A percentile compares a stretch with the other conserved stretches of the same genome.
Evolutionary conservation across 2,888 invertebrate genomes (phyloP).

Genomic region (Pandemis heparana): DNA sequence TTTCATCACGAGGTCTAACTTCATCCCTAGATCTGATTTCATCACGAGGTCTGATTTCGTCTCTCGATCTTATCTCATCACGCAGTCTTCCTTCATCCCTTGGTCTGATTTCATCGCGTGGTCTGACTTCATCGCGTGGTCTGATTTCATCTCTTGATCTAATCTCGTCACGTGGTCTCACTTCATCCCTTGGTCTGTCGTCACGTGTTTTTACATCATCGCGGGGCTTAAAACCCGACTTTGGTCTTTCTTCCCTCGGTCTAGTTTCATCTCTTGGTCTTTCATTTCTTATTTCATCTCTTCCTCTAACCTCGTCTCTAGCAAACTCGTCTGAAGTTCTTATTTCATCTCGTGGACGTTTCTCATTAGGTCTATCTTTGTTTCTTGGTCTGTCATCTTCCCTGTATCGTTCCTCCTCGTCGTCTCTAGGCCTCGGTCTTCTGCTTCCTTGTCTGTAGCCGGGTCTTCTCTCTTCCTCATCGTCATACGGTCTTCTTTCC

Average conservation of each 20-base stretch:
- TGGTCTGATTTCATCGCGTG: conserved; percentile 49
- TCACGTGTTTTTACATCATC: conserved; percentile 51
- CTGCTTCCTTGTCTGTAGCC: conserved; percentile 58
- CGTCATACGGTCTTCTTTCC: conserved; percentile 68
- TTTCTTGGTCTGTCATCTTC: conserved; percentile 51
- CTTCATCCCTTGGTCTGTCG: conserved; percentile 49
- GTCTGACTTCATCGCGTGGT: conserved; percentile 50
- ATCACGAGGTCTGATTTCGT: conserved; percentile 51
- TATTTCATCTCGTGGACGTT: conserved; percentile 38
- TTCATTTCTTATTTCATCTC: conserved; percentile 47
- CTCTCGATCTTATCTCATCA: conserved; percentile 47
- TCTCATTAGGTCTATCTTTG: conserved; percentile 49
- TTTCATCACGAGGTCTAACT: conserved; percentile 50
- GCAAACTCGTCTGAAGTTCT: conserved; percentile 40
- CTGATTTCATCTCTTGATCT: conserved; percentile 52
- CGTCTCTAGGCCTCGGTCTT: conserved; percentile 68
- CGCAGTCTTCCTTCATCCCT: conserved; percentile 49
- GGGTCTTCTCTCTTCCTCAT: conserved; percentile 69
- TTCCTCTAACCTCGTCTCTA: conserved; percentile 54
- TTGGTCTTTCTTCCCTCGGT: conserved; percentile 47
- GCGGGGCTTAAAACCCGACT: conserved; percentile 52
- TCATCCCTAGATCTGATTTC: conserved; percentile 57
- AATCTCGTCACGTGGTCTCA: conserved; percentile 50
- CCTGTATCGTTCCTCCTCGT: conserved; percentile 66
- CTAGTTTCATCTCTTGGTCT: conserved; percentile 52